A percentile compares a stretch with the other conserved stretches of the same genome.
phyloP scores from a whole-genome alignment of 2,888 invertebrate species.

The Drosophila setosimentum region DNA sequence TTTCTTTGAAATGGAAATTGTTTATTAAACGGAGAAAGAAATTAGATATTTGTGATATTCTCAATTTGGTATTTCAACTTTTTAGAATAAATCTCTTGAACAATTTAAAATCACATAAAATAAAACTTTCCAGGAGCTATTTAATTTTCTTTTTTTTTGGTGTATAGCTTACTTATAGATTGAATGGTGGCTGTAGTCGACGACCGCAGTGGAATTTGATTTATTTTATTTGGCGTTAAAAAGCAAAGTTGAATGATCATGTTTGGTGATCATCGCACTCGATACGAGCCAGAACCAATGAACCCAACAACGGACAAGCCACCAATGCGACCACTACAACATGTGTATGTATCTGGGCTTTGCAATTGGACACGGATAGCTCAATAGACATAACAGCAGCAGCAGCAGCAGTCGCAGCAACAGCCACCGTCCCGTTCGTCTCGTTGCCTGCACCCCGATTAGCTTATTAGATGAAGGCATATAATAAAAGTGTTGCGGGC shows the following conservation, averaged over 20 bases:
- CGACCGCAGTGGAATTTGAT: constrained; percentile 80
- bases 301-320: constrained; percentile 38
- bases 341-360: constrained; percentile 68
- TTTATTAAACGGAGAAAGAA: not conserved
- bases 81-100: not conserved
- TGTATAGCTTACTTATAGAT: constrained; percentile 5
- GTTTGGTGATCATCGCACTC: constrained; percentile 74
- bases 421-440: constrained; percentile 17
- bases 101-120: not conserved
- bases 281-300: constrained; percentile 66
- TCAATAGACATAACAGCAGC: constrained; percentile 67
- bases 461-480: constrained; percentile 80
- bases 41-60: not conserved
- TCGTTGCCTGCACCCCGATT: constrained; percentile 51
- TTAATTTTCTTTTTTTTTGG: not conserved
- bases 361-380: constrained; percentile 81
- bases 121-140: not conserved
- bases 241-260: constrained; percentile 80
- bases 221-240: constrained; percentile 82
- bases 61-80: not conserved
- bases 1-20: not conserved
- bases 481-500: constrained; percentile 81
- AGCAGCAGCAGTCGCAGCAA: constrained; percentile 34
- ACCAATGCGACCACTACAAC: constrained; percentile 43
- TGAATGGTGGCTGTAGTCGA: constrained; percentile 53